A percentile compares a stretch with the other conserved stretches of the same genome.
These are phyloP conservation scores for Phrynosoma blainvillii DNA, from an alignment of 2,113 vertebrate species.

Conservation along the genomic window DNA sequence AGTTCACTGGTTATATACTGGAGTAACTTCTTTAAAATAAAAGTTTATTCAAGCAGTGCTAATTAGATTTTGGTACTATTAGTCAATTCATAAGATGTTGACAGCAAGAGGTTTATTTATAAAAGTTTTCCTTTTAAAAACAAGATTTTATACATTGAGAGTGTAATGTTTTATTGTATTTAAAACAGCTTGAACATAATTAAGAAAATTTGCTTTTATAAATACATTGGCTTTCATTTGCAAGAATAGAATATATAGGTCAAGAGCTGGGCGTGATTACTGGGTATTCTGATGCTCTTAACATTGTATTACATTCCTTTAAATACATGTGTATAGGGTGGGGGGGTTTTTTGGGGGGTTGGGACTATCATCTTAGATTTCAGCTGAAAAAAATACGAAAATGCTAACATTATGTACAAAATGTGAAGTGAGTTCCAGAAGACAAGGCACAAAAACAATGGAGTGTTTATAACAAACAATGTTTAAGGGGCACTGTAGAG, in stretches of 20 bases:
- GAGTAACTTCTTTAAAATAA: conserved; percentile 35
- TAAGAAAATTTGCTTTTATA: conserved; percentile 33
- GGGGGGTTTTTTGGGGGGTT: too few species aligned
- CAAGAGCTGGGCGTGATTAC: conserved; percentile 4
- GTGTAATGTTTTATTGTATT: conserved; percentile 21
- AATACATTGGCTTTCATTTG: conserved; percentile 32
- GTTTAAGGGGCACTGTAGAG: conserved; percentile 45
- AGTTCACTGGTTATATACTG: not conserved
- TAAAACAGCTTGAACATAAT: conserved; percentile 56
- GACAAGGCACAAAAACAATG: conserved; percentile 71
- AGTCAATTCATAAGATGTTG: conserved; percentile 25
- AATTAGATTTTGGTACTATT: conserved; percentile 24
- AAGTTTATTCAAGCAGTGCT: not conserved
- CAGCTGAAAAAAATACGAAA: conserved; percentile 1
- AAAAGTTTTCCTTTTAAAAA: conserved; percentile 46
- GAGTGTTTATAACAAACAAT: conserved; percentile 49
- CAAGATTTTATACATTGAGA: conserved; percentile 29
- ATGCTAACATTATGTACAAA: conserved; percentile 53
- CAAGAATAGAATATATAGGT: conserved; percentile 1
- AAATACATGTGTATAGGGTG: not conserved
- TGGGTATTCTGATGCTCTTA: conserved; percentile 32
- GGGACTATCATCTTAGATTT: conserved; percentile 15
- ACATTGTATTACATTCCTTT: conserved; percentile 14
- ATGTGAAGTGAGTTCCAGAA: conserved; percentile 57
- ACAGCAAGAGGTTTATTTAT: conserved; percentile 46